Percentiles rank a stretch among this genome's conserved stretches.
These are phyloP conservation scores for Andrena bucephala DNA, from an alignment of 2,888 invertebrate species.

Conservation along the genomic window DNA sequence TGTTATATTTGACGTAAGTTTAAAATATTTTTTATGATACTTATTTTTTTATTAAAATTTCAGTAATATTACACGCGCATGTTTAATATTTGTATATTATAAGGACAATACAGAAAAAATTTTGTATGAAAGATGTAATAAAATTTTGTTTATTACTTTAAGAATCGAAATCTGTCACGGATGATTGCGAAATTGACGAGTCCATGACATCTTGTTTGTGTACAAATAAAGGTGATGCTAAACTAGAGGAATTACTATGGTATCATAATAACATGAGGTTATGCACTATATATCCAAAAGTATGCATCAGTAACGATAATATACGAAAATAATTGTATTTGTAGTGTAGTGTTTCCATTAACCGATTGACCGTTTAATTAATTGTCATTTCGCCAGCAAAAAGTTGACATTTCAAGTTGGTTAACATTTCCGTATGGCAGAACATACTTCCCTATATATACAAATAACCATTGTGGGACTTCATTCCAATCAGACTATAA, in stretches of 20 bases:
- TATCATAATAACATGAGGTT: conserved; percentile 86
- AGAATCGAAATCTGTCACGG: conserved; percentile 55
- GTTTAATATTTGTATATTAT: neutral
- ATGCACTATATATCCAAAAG: conserved; percentile 87
- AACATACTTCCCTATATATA: conserved; percentile 83
- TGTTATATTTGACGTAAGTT: too few relatives aligned
- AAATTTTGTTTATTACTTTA: conserved; percentile 44
- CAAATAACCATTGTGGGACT: conserved; percentile 76
- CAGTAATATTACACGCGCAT: too few relatives aligned
- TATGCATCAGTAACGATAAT: conserved; percentile 75
- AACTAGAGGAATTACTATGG: conserved; percentile 88
- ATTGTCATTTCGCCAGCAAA: conserved; percentile 81
- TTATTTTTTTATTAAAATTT: too few relatives aligned
- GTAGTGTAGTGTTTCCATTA: neutral
- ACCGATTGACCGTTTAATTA: conserved; percentile 24
- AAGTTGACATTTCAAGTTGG: conserved; percentile 84
- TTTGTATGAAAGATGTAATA: conserved; percentile 13
- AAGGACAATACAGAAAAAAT: neutral
- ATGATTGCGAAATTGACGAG: conserved; percentile 51
- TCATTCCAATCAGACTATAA: conserved; percentile 70
- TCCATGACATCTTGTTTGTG: conserved; percentile 86
- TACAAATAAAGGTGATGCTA: conserved; percentile 87
- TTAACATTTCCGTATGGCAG: conserved; percentile 82
- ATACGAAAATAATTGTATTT: conserved; percentile 3
- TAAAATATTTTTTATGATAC: too few relatives aligned